Base-by-base conservation (phyloP, 2,888 invertebrate genomes). In the Erebia aethiops region DNA sequence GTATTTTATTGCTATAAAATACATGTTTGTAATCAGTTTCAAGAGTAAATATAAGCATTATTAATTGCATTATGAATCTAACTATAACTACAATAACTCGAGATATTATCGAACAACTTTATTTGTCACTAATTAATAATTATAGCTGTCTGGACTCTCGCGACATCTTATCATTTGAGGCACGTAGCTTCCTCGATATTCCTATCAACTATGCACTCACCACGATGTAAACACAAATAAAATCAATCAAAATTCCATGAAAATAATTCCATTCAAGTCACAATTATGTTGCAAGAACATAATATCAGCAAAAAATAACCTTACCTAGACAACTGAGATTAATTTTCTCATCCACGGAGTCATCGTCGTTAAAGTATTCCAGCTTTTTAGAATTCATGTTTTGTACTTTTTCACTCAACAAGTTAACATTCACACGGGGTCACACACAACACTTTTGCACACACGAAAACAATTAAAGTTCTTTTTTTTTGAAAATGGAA, bases 301-400 rank as follows among this genome's bases (percentile, higher is more conserved):
- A 16, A 49, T 16, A 18, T 46, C 1, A 13, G 9, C 18, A 41
- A 62, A 75, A 71, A 71, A 71, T 71, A 74, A 73, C 75, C 77
- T 88, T 79, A 92, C 93, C 93, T 93, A 92, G 87, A 88, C 92
- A 93, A 86, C 93, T 93, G 85, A 93, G 91, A 81, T 90, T 92
- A 74, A 88, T 86, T 80, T 92, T 92, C 76, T 87, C 92, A 83
- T 91, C 91, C 82, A 88, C 89, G 74, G 92, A 91, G 79, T 92
- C 90, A 72, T 88, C 87, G 79, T 92, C 88, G 73, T 87, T 87
- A 76, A 90, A 90, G 80, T 91, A 90, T 86, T 93, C 93, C 87
- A 93, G 84, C 85, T 92, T 93, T 87, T 93, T 93, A 74, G 92
- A 88, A 92, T 93, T 93, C 93, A 93, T 93, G 75, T 84, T 88